These are phyloP conservation scores for Sebastes minor DNA, from an alignment of 2,797 vertebrate species.

Conservation along the genomic window DNA sequence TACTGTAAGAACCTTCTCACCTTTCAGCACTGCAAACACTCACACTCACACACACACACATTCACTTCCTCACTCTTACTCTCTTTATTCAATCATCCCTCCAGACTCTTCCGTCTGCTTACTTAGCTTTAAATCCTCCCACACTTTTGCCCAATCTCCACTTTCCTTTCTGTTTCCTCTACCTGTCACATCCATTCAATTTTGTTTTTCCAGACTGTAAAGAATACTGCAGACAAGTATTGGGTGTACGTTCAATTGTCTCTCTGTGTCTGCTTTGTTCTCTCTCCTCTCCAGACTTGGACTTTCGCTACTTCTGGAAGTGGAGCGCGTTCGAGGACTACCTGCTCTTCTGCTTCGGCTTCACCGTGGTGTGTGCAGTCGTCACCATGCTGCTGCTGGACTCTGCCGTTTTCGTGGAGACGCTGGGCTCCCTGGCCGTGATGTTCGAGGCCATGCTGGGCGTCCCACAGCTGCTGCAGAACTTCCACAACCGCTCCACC, in stretches of 20 bases:
- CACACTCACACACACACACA: background rate
- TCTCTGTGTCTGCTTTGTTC: background rate
- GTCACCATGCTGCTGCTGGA: slow-evolving; percentile 83
- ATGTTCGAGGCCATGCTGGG: slow-evolving; percentile 86
- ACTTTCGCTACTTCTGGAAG: slow-evolving; percentile 83
- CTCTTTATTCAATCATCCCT: slow-evolving; percentile 3
- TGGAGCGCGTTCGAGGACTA: slow-evolving; percentile 87
- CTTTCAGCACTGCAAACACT: background rate
- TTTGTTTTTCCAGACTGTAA: background rate
- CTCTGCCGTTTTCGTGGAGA: slow-evolving; percentile 82
- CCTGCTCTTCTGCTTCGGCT: slow-evolving; percentile 83
- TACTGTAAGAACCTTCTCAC: background rate
- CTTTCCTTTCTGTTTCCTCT: background rate
- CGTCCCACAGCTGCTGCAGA: slow-evolving; percentile 86
- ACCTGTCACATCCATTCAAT: background rate
- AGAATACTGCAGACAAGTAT: background rate
- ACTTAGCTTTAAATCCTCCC: background rate
- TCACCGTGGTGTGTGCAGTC: slow-evolving; percentile 77
- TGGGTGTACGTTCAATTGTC: background rate
- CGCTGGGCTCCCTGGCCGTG: slow-evolving; percentile 81
- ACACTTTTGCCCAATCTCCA: background rate
- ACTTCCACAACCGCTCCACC: slow-evolving; percentile 82
- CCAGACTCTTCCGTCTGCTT: background rate
- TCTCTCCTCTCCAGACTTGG: slow-evolving; percentile 74
- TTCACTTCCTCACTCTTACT: background rate